Conservation (phyloP, 2,113 vertebrate species). For the Oryzias javanicus region DNA sequence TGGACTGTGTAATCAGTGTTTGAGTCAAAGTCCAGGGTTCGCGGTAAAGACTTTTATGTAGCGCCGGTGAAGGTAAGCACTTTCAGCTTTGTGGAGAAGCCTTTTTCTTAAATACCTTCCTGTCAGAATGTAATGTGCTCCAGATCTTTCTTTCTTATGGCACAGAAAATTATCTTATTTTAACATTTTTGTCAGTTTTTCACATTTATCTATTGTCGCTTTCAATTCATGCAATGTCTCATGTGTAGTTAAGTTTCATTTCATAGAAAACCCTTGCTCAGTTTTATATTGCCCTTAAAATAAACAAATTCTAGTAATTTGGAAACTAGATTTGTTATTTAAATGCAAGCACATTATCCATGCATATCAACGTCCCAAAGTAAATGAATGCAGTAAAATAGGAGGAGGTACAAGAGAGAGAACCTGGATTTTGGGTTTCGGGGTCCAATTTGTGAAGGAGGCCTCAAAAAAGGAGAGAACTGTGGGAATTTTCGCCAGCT, state of each 20-base stretch:
- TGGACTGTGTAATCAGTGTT: slow-evolving; percentile 58
- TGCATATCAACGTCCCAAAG: background rate
- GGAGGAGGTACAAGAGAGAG: background rate
- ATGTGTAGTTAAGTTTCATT: no score
- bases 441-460: slow-evolving; percentile 17
- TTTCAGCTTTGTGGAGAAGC: background rate
- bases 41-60: slow-evolving; percentile 49
- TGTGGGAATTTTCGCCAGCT: slow-evolving; percentile 26
- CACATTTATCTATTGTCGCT: no score
- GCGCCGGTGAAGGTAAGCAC: slow-evolving; percentile 57
- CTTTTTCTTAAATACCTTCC: background rate
- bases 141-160: background rate
- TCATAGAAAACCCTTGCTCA: no score
- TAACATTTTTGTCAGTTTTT: background rate
- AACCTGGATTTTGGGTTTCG: slow-evolving; percentile 25
- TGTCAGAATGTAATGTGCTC: background rate
- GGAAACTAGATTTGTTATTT: no score
- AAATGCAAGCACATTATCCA: background rate
- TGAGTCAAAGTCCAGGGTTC: slow-evolving; percentile 66
- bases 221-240: no score
- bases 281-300: no score
- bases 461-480: slow-evolving; percentile 22
- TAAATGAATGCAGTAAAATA: background rate
- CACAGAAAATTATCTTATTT: background rate
- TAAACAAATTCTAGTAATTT: no score